These are phyloP conservation scores for Hetaerina titia DNA, from an alignment of 2,888 invertebrate genomes.

Conservation along the genomic window DNA sequence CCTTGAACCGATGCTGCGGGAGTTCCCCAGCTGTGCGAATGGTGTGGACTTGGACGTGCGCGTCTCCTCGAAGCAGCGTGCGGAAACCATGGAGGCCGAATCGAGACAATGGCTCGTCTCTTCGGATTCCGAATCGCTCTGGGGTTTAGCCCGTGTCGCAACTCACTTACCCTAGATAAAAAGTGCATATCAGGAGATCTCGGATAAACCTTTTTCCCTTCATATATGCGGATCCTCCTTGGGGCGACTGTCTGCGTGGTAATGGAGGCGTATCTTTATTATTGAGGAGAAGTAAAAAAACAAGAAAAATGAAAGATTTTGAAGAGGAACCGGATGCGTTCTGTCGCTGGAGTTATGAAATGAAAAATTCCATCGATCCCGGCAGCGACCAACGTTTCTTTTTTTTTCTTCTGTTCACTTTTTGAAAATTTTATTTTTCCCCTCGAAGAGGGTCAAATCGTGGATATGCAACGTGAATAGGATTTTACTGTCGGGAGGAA, in stretches of 20 bases:
- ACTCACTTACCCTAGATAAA: neutral
- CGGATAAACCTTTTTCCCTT: neutral
- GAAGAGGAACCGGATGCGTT: constrained; percentile 29
- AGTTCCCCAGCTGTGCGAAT: neutral
- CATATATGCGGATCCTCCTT: neutral
- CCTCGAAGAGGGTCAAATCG: constrained; percentile 30
- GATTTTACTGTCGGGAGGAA: constrained; percentile 32
- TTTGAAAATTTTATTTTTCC: neutral
- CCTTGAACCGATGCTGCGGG: neutral
- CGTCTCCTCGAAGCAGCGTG: neutral
- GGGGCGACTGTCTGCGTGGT: neutral
- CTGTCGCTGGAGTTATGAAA: constrained; percentile 15
- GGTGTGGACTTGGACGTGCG: neutral
- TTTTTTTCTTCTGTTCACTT: neutral
- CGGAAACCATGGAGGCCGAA: neutral
- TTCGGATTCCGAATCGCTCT: neutral
- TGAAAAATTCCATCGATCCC: constrained; percentile 8
- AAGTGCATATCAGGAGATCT: neutral
- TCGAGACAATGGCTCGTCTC: neutral
- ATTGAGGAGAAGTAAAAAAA: neutral
- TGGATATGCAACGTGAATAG: constrained; percentile 35
- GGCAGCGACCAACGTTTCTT: neutral
- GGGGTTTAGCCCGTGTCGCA: neutral
- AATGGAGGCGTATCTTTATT: neutral
- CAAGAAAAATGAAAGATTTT: neutral